phyloP scores from a whole-genome alignment of 1,140 invertebrate genomes.

The Lethrus apterus region DNA sequence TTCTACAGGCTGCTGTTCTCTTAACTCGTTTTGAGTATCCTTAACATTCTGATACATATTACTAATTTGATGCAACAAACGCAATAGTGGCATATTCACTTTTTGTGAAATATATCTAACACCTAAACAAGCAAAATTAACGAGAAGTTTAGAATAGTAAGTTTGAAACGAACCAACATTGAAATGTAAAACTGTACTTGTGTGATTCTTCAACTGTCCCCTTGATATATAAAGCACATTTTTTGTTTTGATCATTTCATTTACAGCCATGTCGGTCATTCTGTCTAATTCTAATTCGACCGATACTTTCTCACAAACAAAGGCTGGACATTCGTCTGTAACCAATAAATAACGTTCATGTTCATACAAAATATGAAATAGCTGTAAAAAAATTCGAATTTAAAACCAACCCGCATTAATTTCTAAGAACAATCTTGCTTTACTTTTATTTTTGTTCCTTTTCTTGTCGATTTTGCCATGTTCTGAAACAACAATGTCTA shows the following conservation, averaged over 20 bases:
- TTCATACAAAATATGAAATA: constrained; percentile 6
- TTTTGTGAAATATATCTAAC: constrained; percentile 82
- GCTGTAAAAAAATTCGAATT: not conserved
- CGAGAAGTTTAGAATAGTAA: not conserved
- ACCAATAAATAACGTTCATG: not conserved
- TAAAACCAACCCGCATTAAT: constrained; percentile 22
- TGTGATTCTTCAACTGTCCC: constrained; percentile 82
- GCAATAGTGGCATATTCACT: constrained; percentile 89
- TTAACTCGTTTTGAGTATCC: constrained; percentile 84
- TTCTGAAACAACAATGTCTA: constrained; percentile 90
- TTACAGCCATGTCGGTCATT: constrained; percentile 82
- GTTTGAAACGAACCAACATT: constrained; percentile 55
- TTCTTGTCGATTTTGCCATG: constrained; percentile 49
- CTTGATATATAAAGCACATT: constrained; percentile 79
- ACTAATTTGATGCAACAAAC: constrained; percentile 90
- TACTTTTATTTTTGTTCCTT: constrained; percentile 40
- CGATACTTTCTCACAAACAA: constrained; percentile 84
- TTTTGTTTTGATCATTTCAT: constrained; percentile 70
- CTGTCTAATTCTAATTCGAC: constrained; percentile 85
- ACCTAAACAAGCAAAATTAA: constrained; percentile 19
- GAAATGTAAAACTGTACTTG: constrained; percentile 81
- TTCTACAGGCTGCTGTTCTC: constrained; percentile 51
- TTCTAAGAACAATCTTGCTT: constrained; percentile 30
- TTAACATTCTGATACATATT: constrained; percentile 98
- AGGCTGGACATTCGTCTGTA: constrained; percentile 69